Evolutionary conservation across 1,140 invertebrate species (phyloP).

Genomic region (Chrysoperla carnea): DNA sequence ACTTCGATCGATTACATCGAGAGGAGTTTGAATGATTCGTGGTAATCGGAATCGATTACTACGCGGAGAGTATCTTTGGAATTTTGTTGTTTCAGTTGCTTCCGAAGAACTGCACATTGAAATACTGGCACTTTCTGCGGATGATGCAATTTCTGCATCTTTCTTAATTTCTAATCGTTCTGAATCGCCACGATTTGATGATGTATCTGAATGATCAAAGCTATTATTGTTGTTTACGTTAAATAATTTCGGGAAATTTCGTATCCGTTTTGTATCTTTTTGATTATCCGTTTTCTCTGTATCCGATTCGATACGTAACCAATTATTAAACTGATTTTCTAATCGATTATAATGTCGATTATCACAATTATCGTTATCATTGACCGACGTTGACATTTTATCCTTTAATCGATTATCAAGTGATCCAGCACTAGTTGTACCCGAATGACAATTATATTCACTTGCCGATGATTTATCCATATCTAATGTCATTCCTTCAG

Average conservation of each 20-base stretch:
- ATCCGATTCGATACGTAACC: conserved; percentile 22
- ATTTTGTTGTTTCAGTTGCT: conserved; percentile 24
- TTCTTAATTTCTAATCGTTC: conserved; percentile 21
- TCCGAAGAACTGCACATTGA: conserved; percentile 27
- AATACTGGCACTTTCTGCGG: conserved; percentile 27
- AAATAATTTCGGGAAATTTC: conserved; percentile 23
- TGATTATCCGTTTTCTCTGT: conserved; percentile 27
- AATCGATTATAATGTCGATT: conserved; percentile 9
- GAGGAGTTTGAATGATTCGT: conserved; percentile 31
- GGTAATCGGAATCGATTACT: conserved; percentile 22
- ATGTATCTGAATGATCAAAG: conserved; percentile 5
- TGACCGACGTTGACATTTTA: not conserved
- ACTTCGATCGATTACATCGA: conserved; percentile 45
- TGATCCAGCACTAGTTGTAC: conserved; percentile 16
- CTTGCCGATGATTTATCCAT: conserved; percentile 40
- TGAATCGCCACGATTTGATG: not conserved
- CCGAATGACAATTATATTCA: conserved; percentile 28
- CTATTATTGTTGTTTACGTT: conserved; percentile 31
- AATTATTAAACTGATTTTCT: conserved; percentile 23
- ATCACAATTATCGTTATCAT: not conserved
- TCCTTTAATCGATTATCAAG: not conserved
- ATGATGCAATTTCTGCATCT: conserved; percentile 19
- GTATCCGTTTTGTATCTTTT: conserved; percentile 3
- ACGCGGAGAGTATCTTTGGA: conserved; percentile 22
- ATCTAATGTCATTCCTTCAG: conserved; percentile 44